These are phyloP conservation scores for Okapia johnstoni DNA, from an alignment of 2,113 vertebrate species.

Conservation along the genomic window DNA sequence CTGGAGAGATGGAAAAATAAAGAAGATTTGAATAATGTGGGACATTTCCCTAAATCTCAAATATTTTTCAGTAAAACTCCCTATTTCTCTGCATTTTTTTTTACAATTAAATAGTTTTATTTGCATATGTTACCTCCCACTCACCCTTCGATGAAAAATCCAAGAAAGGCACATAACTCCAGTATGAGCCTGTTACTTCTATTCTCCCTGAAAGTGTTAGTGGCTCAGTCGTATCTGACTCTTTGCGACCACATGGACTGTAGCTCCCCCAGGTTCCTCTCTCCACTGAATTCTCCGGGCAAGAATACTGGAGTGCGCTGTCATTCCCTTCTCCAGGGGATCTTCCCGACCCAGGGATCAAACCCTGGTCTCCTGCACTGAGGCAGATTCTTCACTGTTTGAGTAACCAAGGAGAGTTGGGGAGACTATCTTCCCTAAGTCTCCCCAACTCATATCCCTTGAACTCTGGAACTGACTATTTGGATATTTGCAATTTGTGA, in stretches of 20 bases:
- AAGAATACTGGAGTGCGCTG: background rate
- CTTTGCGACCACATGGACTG: fast-evolving
- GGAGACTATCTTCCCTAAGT: background rate
- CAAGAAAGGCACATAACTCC: no score
- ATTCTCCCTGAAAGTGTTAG: background rate
- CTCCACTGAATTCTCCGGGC: background rate
- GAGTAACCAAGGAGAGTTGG: background rate
- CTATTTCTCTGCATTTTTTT: background rate
- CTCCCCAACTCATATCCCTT: background rate
- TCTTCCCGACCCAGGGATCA: background rate
- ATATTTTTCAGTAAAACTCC: background rate
- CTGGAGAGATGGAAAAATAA: background rate
- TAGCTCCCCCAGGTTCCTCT: background rate
- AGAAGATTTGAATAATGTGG: background rate
- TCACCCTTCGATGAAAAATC: background rate
- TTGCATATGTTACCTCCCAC: background rate
- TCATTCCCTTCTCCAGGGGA: background rate
- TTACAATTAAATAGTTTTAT: background rate
- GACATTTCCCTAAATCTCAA: background rate
- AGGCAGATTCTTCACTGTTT: background rate
- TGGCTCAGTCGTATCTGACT: background rate
- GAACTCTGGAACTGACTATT: background rate
- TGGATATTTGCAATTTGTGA: background rate
- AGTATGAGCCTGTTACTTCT: background rate
- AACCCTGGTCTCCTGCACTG: background rate